Conservation (phyloP, 2,797 vertebrate species). For the Denticeps clupeoides region DNA sequence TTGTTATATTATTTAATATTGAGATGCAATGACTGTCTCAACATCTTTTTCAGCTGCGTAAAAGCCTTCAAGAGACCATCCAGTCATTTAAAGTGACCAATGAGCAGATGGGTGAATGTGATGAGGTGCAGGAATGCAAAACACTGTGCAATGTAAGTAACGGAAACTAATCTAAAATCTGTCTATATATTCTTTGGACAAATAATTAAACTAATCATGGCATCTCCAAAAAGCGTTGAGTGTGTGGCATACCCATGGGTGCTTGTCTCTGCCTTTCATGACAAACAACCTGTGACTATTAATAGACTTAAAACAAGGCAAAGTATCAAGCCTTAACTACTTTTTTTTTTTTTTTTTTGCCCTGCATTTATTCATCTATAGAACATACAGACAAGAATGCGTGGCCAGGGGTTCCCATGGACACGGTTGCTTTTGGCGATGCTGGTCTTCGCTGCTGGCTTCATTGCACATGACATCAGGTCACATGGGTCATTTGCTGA, state of each 20-base stretch:
- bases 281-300: too few species aligned
- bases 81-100: slow-evolving; percentile 83
- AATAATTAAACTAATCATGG: too few species aligned
- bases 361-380: slow-evolving; percentile 21
- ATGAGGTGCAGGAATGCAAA: slow-evolving; percentile 62
- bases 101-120: slow-evolving; percentile 69
- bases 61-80: slow-evolving; percentile 76
- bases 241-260: too few species aligned
- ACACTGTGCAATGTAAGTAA: slow-evolving; percentile 69
- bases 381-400: slow-evolving; percentile 73
- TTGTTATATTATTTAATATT: not conserved
- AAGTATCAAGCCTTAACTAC: too few species aligned
- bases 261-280: not conserved
- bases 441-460: slow-evolving; percentile 60
- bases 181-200: too few species aligned
- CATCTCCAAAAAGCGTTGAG: too few species aligned
- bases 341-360: not conserved
- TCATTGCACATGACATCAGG: slow-evolving; percentile 71
- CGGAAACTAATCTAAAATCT: too few species aligned
- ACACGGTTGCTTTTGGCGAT: slow-evolving; percentile 63
- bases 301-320: too few species aligned
- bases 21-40: not conserved
- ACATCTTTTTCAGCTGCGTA: slow-evolving; percentile 54
- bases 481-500: slow-evolving; percentile 73
- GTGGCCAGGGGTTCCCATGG: slow-evolving; percentile 69